Evolutionary conservation across 2,113 vertebrate genomes (phyloP).

Genomic region (Sinocyclocheilus anophthalmus): DNA sequence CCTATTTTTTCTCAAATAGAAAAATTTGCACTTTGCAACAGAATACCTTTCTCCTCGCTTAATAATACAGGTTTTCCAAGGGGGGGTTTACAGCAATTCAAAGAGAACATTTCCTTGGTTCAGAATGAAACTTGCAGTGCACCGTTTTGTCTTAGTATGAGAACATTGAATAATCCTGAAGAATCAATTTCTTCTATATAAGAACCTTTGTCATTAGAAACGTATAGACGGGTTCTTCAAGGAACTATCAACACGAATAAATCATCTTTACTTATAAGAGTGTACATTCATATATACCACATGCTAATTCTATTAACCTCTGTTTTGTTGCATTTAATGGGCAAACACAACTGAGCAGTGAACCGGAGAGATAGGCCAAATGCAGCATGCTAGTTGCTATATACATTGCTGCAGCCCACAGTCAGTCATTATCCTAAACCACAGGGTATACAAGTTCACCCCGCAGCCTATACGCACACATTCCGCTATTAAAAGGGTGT

Average conservation of each 20-base stretch:
- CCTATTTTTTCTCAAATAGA: not conserved
- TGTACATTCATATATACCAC: not conserved
- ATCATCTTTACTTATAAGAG: not conserved
- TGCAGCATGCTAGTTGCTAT: not conserved
- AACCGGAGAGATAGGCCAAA: not conserved
- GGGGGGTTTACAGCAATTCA: not conserved
- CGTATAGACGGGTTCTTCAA: not conserved
- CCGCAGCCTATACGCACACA: constrained; percentile 23
- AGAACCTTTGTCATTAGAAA: not conserved
- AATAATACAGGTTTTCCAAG: too few relatives aligned
- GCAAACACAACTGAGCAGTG: not conserved
- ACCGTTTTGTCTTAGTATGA: too few relatives aligned
- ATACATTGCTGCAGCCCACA: constrained; percentile 4
- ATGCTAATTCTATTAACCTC: not conserved
- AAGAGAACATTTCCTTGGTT: not conserved
- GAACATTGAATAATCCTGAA: not conserved
- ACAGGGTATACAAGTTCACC: constrained; percentile 31
- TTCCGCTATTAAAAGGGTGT: constrained; percentile 13
- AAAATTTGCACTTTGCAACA: not conserved
- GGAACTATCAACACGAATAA: not conserved
- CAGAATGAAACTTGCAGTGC: not conserved
- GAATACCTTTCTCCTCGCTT: not conserved
- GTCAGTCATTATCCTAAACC: constrained; percentile 23
- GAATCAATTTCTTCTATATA: not conserved
- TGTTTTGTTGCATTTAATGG: not conserved